Conservation (phyloP, 2,113 vertebrate species). For the Nyctibius bracteatus region DNA sequence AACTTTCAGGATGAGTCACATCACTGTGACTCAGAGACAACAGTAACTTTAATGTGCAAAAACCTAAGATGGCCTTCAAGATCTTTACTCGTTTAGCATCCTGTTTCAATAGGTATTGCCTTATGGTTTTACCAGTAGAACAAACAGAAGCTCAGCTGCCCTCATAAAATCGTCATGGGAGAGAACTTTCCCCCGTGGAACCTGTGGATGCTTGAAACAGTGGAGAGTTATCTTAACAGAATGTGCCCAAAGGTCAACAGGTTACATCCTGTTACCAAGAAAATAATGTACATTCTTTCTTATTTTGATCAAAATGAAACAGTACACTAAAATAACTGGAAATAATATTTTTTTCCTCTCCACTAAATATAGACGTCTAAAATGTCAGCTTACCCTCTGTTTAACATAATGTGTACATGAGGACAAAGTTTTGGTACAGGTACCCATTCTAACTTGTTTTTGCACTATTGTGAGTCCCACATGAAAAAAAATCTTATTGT, state of each 20-base stretch:
- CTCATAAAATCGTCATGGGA: background rate
- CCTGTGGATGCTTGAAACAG: background rate
- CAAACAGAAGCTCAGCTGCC: background rate
- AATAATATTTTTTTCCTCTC: background rate
- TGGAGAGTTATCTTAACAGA: background rate
- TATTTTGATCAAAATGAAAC: background rate
- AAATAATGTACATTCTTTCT: background rate
- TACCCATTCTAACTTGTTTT: background rate
- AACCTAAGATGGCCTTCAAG: background rate
- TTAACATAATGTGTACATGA: accelerated
- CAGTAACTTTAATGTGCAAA: conserved; percentile 17
- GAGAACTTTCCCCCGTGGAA: background rate
- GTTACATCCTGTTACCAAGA: background rate
- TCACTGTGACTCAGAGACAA: conserved; percentile 46
- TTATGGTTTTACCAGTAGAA: background rate
- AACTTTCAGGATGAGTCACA: conserved; percentile 38
- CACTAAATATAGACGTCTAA: background rate
- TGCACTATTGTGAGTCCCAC: accelerated
- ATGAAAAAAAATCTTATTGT: background rate
- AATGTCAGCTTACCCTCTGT: background rate
- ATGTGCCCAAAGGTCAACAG: background rate
- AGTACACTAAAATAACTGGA: background rate
- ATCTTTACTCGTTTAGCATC: background rate
- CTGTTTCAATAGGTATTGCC: background rate
- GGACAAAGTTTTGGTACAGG: background rate